Evolutionary conservation across 2,113 vertebrate species (phyloP).

Genomic region (Bettongia penicillata): DNA sequence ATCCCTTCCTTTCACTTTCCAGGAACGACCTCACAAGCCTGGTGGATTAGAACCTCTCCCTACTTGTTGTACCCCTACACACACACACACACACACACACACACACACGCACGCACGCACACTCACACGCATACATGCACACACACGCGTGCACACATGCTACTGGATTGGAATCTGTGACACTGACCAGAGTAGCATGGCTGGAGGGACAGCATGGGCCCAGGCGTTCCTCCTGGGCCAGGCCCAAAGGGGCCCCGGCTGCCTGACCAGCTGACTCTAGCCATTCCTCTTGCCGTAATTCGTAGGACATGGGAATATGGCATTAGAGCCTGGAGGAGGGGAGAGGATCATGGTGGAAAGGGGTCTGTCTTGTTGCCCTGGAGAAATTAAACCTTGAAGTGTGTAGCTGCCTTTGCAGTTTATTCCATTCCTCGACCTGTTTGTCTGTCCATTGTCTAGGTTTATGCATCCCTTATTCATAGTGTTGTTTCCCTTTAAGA

Average conservation of each 20-base stretch:
- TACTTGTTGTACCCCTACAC: not conserved
- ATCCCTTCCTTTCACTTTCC: conserved; percentile 82
- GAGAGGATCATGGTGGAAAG: not conserved
- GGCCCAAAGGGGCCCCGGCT: not conserved
- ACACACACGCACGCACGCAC: no score
- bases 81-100: not conserved
- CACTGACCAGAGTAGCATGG: not conserved
- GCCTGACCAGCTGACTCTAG: not conserved
- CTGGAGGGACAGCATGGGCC: no score
- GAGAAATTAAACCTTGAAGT: not conserved
- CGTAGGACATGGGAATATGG: not conserved
- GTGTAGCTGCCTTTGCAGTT: not conserved
- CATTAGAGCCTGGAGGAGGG: not conserved
- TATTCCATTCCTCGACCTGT: not conserved
- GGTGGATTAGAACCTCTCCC: not conserved
- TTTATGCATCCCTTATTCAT: not conserved
- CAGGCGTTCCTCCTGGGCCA: not conserved
- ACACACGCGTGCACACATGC: not conserved
- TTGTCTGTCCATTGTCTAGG: not conserved
- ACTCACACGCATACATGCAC: no score
- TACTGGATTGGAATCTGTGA: not conserved
- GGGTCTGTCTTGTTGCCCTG: not conserved
- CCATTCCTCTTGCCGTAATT: not conserved
- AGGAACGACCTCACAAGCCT: conserved; percentile 29
- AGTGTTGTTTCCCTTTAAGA: not conserved